Base-by-base conservation (phyloP, 92 coral and sea anemone species). In the Porites lobata region DNA sequence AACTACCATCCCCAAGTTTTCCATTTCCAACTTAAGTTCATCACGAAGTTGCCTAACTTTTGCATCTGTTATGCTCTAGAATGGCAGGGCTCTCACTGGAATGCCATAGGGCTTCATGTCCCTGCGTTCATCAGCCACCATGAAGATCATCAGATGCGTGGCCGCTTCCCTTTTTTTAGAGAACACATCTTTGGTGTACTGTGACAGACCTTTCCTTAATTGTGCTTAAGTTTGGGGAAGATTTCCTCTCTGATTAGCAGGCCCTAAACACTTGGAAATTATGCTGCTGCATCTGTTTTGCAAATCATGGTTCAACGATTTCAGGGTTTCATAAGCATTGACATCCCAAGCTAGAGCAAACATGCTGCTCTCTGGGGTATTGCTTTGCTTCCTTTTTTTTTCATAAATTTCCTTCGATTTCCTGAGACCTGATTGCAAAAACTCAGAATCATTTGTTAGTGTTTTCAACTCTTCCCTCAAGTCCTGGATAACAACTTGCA, bases 31-130 rank as follows among this genome's bases (percentile, higher is more conserved):
- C 43, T 64, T 66, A 4, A 86, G 17, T 1, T 86, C 90, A 7
- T 78, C 85, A 17, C 54, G 14, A 15, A 78, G 52, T 18, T 86
- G 57, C 65, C 84, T 66, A 6, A 78, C 15, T 7, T 26, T 58
- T 7, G 9, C 22, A 77, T 86, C 84, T 4, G 85, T 78, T 26
- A 86, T 77, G 14, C 75, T 65, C 14, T 57, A 69, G 85, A 67
- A 78, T 17, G 85, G 56, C 20, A 86, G 77, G 3, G 69, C 51
- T 53, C 85, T 22, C 18, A 86, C 90, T 8, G 90, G 90, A 11
- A 86, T 69, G 11, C 85, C 90, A 86, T 86, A 78, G 47, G 90
- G 90, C 85, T 86, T 86, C 9, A 63, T 5, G 62, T 78, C 29
- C 24, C 85, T 56, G 15, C 51, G 61, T 22, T 86, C 85, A 24